Evolutionary conservation across 2,797 vertebrate genomes (phyloP).

Genomic region (Trichosurus vulpecula): DNA sequence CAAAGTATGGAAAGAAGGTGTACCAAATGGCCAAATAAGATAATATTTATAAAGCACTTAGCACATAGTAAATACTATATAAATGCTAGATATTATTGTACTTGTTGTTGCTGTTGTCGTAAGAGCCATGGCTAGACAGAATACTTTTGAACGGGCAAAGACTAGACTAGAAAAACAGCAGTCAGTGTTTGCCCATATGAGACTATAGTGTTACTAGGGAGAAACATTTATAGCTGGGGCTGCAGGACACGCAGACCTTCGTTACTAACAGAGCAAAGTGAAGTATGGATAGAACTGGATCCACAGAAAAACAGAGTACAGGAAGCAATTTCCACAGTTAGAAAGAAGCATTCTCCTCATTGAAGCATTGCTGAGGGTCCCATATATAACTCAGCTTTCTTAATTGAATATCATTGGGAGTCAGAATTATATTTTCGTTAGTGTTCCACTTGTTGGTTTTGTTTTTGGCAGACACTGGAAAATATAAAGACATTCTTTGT

Average conservation of each 20-base stretch:
- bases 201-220: not conserved
- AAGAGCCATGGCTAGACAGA: not conserved
- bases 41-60: not conserved
- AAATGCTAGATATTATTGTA: not conserved
- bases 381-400: not conserved
- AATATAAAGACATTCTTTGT: not conserved
- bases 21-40: not conserved
- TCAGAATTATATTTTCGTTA: conserved; percentile 6
- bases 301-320: not conserved
- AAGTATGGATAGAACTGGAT: not conserved
- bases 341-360: not conserved
- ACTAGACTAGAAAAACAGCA: not conserved
- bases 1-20: not conserved
- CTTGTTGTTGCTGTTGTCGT: not conserved
- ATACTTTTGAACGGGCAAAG: not conserved
- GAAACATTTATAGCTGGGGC: not conserved
- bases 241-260: not conserved
- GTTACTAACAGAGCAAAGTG: not conserved
- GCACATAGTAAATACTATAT: not conserved
- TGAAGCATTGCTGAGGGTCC: not conserved
- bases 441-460: not conserved
- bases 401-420: conserved; percentile 12
- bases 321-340: not conserved
- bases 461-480: not conserved
- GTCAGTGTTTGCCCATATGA: not conserved